A percentile compares a stretch with the other conserved stretches of the same genome.
Conservation (phyloP, 2,797 vertebrate species). For the Neoniphon sammara region DNA sequence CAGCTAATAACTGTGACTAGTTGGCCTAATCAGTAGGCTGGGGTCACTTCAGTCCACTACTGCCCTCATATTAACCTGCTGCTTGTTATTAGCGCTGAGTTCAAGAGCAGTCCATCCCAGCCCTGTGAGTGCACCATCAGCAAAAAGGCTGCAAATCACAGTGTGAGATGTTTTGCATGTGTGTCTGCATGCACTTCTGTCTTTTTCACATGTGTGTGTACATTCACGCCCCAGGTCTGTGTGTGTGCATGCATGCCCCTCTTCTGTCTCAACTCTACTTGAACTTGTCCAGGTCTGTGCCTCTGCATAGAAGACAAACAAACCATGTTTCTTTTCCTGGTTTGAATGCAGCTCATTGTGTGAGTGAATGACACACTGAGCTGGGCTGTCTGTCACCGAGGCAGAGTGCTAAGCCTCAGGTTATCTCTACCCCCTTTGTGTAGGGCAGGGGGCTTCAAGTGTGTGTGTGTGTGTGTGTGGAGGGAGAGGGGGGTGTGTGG, state of each 20-base stretch:
- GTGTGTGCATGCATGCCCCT: not conserved
- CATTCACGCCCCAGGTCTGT: not conserved
- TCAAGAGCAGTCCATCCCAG: conserved; percentile 23
- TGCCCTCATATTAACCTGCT: conserved; percentile 75
- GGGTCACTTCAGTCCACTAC: conserved; percentile 51
- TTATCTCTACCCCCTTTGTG: conserved; percentile 48
- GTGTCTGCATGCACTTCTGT: not conserved
- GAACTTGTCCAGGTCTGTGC: conserved; percentile 56
- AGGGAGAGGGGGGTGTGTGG: not conserved
- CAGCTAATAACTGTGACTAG: conserved; percentile 75
- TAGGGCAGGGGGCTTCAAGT: conserved; percentile 37
- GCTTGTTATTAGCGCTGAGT: conserved; percentile 75
- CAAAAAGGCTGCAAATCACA: not conserved
- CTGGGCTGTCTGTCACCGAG: conserved; percentile 41
- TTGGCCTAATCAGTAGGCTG: conserved; percentile 79
- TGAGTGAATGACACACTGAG: conserved; percentile 37
- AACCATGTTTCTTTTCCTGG: conserved; percentile 34
- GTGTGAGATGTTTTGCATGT: not conserved
- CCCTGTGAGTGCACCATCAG: not conserved
- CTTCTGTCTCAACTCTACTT: conserved; percentile 56
- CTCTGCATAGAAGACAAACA: conserved; percentile 50
- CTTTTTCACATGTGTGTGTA: conserved; percentile 5
- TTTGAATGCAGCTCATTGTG: conserved; percentile 46
- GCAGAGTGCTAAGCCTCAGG: conserved; percentile 22
- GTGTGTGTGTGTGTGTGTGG: conserved; percentile 24